A percentile compares a stretch with the other conserved stretches of the same genome.
Evolutionary conservation across 2,113 vertebrate genomes (phyloP).

Genomic region (Rhipidura dahli): DNA sequence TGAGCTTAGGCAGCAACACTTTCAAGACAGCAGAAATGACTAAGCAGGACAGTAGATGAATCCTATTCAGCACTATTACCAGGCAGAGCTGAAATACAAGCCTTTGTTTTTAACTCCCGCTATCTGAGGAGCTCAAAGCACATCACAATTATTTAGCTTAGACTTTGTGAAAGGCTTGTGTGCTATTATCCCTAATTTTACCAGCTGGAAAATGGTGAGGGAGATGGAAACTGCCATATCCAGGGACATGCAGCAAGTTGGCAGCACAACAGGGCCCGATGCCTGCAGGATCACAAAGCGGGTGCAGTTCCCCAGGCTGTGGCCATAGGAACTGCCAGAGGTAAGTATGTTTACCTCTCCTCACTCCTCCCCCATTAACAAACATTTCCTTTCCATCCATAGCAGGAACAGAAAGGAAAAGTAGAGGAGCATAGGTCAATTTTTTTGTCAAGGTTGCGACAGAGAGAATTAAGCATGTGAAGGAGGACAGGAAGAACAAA

Average conservation of each 20-base stretch:
- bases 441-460: not conserved
- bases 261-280: not conserved
- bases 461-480: not conserved
- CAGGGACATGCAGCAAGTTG: not conserved
- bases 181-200: constrained; percentile 44
- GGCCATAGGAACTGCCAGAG: not conserved
- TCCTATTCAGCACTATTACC: constrained; percentile 20
- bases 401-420: not conserved
- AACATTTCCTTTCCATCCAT: not conserved
- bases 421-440: not conserved
- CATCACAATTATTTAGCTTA: constrained; percentile 52
- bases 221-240: rapidly evolving
- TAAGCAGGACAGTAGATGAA: constrained; percentile 25
- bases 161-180: constrained; percentile 8
- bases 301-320: not conserved
- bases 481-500: not conserved
- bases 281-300: not conserved
- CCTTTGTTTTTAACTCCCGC: constrained; percentile 38
- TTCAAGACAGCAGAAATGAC: not conserved
- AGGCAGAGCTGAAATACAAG: constrained; percentile 29
- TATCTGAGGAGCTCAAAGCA: constrained; percentile 25
- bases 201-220: not conserved
- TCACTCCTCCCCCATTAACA: not conserved
- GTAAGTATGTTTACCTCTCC: not conserved
- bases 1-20: not conserved